Conservation (phyloP, 2,888 invertebrate genomes). For the Eremobia ochroleuca region DNA sequence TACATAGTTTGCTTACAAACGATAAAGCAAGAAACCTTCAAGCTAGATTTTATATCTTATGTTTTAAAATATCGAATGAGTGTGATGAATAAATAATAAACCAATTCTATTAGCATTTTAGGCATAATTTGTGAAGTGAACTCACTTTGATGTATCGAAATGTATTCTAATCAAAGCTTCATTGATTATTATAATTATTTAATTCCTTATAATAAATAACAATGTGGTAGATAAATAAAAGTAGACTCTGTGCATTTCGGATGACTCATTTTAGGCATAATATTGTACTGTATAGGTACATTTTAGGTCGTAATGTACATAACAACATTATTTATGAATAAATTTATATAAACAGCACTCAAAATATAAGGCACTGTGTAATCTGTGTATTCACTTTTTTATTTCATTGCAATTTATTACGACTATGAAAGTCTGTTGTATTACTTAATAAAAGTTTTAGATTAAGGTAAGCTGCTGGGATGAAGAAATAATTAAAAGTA, state of each 20-base stretch:
- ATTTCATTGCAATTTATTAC: slow-evolving; percentile 69
- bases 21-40: slow-evolving; percentile 10
- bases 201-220: slow-evolving; percentile 25
- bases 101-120: slow-evolving; percentile 32
- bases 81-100: slow-evolving; percentile 26
- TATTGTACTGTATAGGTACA: slow-evolving; percentile 67
- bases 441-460: slow-evolving; percentile 35
- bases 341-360: slow-evolving; percentile 62
- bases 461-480: slow-evolving; percentile 72
- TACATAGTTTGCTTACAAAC: not conserved
- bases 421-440: slow-evolving; percentile 49
- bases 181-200: slow-evolving; percentile 32
- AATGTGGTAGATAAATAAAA: slow-evolving; percentile 39
- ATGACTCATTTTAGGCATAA: slow-evolving; percentile 56
- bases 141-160: slow-evolving; percentile 42
- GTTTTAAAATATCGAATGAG: slow-evolving; percentile 26
- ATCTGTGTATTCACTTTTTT: slow-evolving; percentile 73
- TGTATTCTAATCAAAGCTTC: slow-evolving; percentile 48
- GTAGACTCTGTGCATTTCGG: slow-evolving; percentile 67
- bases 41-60: slow-evolving; percentile 12
- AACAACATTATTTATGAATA: slow-evolving; percentile 62
- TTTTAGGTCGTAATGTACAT: slow-evolving; percentile 60
- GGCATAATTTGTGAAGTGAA: slow-evolving; percentile 25
- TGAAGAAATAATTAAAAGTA: slow-evolving; percentile 75
- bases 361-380: slow-evolving; percentile 71